A percentile compares a stretch with the other conserved stretches of the same genome.
These are phyloP conservation scores for Corydoras maculifer DNA, from an alignment of 2,113 vertebrate genomes.

Conservation along the genomic window DNA sequence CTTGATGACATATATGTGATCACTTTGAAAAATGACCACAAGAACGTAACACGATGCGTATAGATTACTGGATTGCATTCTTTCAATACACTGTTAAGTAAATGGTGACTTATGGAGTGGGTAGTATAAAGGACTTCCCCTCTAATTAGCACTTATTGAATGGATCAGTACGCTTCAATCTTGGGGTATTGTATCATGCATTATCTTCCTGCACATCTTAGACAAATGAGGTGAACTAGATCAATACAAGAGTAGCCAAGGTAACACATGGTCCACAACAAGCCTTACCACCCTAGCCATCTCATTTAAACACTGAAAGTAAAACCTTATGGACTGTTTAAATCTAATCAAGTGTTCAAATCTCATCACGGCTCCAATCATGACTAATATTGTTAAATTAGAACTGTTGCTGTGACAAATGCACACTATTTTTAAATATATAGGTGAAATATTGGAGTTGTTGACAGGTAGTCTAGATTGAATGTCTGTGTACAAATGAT, in stretches of 20 bases:
- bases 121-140: background rate
- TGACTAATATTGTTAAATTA: too few relatives aligned
- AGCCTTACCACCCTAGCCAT: background rate
- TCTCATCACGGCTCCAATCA: too few relatives aligned
- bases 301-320: background rate
- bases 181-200: conserved; percentile 23
- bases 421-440: too few relatives aligned
- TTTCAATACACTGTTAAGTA: background rate
- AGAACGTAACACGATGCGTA: too few relatives aligned
- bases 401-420: too few relatives aligned
- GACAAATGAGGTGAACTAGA: conserved; percentile 5
- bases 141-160: conserved; percentile 22
- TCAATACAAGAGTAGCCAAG: conserved; percentile 9
- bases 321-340: too few relatives aligned
- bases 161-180: conserved; percentile 25
- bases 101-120: background rate
- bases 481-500: too few relatives aligned
- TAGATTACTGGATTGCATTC: background rate
- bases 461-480: too few relatives aligned
- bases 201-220: conserved; percentile 22
- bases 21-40: too few relatives aligned
- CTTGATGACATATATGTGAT: too few relatives aligned
- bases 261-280: background rate
- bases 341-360: too few relatives aligned
- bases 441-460: too few relatives aligned